phyloP scores from a whole-genome alignment of 92 coral and sea anemone species.

The Pocillopora grandis region DNA sequence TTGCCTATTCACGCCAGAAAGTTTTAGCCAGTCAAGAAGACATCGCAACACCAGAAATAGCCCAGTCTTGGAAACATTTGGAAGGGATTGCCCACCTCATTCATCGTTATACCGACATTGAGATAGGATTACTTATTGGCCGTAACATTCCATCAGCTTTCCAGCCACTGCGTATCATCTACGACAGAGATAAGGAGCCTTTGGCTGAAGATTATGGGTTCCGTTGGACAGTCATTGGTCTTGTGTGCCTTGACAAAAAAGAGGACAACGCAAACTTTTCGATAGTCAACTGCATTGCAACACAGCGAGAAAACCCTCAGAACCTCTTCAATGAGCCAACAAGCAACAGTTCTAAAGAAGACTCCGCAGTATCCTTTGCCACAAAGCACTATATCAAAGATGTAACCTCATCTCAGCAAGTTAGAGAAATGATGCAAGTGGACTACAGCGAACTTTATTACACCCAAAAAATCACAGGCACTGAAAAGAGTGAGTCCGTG shows the following conservation, averaged over 20 bases:
- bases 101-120: slow-evolving; percentile 28
- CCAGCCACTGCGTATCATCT: slow-evolving; percentile 60
- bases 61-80: slow-evolving; percentile 48
- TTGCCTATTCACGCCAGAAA: slow-evolving; percentile 43
- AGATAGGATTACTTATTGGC: slow-evolving; percentile 62
- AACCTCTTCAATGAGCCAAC: slow-evolving; percentile 15
- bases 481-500: slow-evolving; percentile 17
- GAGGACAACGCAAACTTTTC: slow-evolving; percentile 13
- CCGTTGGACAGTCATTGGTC: slow-evolving; percentile 57
- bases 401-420: slow-evolving; percentile 38
- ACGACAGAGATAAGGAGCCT: slow-evolving; percentile 63
- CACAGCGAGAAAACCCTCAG: slow-evolving; percentile 22
- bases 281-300: slow-evolving; percentile 37
- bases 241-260: slow-evolving; percentile 28
- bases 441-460: slow-evolving; percentile 50
- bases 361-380: slow-evolving; percentile 15
- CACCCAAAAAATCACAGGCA: slow-evolving; percentile 14
- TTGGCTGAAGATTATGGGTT: slow-evolving; percentile 79
- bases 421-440: slow-evolving; percentile 49
- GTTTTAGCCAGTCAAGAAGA: slow-evolving; percentile 53
- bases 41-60: slow-evolving; percentile 51
- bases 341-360: slow-evolving; percentile 7
- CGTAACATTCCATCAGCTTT: slow-evolving; percentile 54
- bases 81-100: slow-evolving; percentile 50
- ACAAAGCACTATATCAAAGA: slow-evolving; percentile 9